Conservation (phyloP, 1,140 invertebrate species). For the Drosophila kanapiae region DNA sequence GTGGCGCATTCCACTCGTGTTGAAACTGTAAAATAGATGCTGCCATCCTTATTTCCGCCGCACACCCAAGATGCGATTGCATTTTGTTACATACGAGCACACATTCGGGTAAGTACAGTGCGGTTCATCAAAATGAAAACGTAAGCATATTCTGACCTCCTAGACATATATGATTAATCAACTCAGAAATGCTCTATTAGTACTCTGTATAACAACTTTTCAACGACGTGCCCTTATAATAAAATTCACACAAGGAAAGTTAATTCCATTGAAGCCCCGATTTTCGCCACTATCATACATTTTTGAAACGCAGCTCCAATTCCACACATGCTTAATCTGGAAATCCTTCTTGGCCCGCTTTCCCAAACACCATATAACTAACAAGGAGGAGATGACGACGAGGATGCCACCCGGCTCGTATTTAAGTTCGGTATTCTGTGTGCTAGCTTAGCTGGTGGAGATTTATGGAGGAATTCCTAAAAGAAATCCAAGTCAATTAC, state of each 20-base stretch:
- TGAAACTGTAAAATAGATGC: slow-evolving; percentile 78
- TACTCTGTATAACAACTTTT: background rate
- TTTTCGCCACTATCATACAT: background rate
- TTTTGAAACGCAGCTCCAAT: slow-evolving; percentile 4
- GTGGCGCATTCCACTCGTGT: slow-evolving; percentile 80
- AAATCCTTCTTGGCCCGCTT: slow-evolving; percentile 57
- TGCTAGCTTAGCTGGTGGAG: slow-evolving; percentile 72
- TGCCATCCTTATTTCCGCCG: slow-evolving; percentile 27
- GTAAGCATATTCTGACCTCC: background rate
- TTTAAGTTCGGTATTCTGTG: slow-evolving; percentile 42
- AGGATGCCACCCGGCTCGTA: slow-evolving; percentile 39
- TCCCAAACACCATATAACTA: slow-evolving; percentile 47
- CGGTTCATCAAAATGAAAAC: background rate
- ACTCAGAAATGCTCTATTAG: no score
- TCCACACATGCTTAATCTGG: slow-evolving; percentile 43
- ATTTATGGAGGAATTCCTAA: slow-evolving; percentile 84
- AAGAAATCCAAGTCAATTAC: slow-evolving; percentile 85
- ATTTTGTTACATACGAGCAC: slow-evolving; percentile 29
- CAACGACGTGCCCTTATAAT: background rate
- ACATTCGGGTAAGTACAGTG: slow-evolving; percentile 18
- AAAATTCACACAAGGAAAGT: background rate
- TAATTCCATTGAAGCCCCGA: background rate
- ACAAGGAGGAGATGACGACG: slow-evolving; percentile 41
- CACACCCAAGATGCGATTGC: slow-evolving; percentile 49
- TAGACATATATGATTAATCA: no score